phyloP scores from a whole-genome alignment of 2,113 vertebrate species.

The Hippocampus mohnikei region DNA sequence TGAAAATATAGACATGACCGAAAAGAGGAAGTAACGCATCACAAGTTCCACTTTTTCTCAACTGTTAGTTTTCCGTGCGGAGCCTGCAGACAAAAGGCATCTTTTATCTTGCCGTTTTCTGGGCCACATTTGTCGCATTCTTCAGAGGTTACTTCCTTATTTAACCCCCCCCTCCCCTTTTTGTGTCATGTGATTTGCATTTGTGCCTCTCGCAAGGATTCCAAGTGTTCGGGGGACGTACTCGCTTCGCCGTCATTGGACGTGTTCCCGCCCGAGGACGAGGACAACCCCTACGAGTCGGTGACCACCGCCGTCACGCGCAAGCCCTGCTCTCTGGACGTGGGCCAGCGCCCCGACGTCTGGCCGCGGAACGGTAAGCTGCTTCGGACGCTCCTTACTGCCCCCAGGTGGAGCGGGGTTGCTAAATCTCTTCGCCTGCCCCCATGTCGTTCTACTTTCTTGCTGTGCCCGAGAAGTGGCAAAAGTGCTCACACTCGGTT shows the following conservation, averaged over 20 bases:
- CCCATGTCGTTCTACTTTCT: background rate
- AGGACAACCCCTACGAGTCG: constrained; percentile 85
- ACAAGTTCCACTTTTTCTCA: background rate
- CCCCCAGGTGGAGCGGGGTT: background rate
- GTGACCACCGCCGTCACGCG: constrained; percentile 87
- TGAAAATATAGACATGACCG: background rate
- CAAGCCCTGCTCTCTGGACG: constrained; percentile 92
- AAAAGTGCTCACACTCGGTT: too few species aligned
- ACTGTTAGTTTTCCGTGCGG: background rate
- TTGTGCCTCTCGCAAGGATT: constrained; percentile 69
- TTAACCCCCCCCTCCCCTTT: background rate
- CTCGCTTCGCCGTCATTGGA: constrained; percentile 84
- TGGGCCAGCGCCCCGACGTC: constrained; percentile 77
- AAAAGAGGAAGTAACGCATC: background rate
- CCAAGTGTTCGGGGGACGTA: constrained; percentile 79
- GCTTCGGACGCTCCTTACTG: background rate
- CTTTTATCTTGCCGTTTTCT: background rate
- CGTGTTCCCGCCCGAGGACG: constrained; percentile 83
- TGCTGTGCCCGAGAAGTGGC: too few species aligned
- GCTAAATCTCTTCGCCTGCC: background rate
- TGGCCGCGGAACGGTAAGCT: constrained; percentile 80
- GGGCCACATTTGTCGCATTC: background rate
- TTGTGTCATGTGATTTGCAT: background rate
- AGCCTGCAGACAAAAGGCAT: background rate
- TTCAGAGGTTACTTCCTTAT: constrained; percentile 5